A percentile compares a stretch with the other conserved stretches of the same genome.
phyloP scores from a whole-genome alignment of 2,797 vertebrate species.

The Macropodus opercularis region DNA sequence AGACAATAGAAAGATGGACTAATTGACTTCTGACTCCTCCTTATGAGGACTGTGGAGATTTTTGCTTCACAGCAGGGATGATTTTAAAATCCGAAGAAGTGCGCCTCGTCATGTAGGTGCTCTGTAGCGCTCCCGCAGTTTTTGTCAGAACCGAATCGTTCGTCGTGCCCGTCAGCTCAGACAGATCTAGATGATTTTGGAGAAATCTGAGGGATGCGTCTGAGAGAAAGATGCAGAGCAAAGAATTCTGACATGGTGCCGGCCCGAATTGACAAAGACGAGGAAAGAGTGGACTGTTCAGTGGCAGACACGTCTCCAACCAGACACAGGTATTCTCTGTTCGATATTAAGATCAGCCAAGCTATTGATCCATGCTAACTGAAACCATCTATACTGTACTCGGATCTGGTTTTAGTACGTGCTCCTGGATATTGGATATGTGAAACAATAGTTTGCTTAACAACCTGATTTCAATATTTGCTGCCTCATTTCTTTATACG shows the following conservation, averaged over 20 bases:
- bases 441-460: constrained; percentile 10
- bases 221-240: constrained; percentile 69
- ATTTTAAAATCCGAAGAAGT: constrained; percentile 49
- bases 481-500: constrained; percentile 18
- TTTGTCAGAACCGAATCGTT: constrained; percentile 14
- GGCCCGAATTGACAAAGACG: constrained; percentile 77
- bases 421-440: constrained; percentile 10
- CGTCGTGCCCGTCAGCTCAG: constrained; percentile 40
- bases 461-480: constrained; percentile 9
- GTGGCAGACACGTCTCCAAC: constrained; percentile 66
- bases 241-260: constrained; percentile 78
- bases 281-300: constrained; percentile 73
- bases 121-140: constrained; percentile 38
- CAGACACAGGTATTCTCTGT: constrained; percentile 76
- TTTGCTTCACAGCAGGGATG: constrained; percentile 41
- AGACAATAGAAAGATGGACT: constrained; percentile 49
- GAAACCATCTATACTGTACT: constrained; percentile 19
- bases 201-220: constrained; percentile 69
- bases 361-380: constrained; percentile 37
- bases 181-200: constrained; percentile 39
- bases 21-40: constrained; percentile 61
- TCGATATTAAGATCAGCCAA: constrained; percentile 58
- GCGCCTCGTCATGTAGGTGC: constrained; percentile 61
- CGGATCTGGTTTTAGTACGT: constrained; percentile 13
- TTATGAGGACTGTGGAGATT: constrained; percentile 50